Evolutionary conservation across 2,888 invertebrate genomes (phyloP).

Genomic region (Amphipyra berbera): DNA sequence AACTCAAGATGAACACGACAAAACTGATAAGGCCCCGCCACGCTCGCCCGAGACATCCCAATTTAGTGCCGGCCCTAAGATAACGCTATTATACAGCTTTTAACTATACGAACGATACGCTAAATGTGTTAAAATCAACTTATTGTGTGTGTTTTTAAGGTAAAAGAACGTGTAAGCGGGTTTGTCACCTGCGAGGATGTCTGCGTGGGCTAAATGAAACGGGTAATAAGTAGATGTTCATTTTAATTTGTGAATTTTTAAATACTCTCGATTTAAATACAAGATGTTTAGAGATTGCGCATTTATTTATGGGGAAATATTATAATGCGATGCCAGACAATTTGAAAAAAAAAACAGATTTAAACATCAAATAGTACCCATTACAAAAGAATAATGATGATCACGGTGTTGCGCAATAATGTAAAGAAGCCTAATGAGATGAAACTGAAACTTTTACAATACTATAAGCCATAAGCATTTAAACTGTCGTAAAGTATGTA

Average conservation of each 20-base stretch:
- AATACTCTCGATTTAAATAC: no score
- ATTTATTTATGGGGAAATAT: no score
- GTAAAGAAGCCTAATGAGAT: no score
- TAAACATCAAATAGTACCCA: no score
- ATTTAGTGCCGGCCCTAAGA: slow-evolving; percentile 88
- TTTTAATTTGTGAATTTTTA: slow-evolving; percentile 38
- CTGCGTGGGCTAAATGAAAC: slow-evolving; percentile 57
- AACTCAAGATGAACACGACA: slow-evolving; percentile 90
- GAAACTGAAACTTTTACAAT: no score
- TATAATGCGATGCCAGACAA: no score
- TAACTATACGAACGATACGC: slow-evolving; percentile 88
- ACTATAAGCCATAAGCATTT: no score
- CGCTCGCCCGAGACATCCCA: slow-evolving; percentile 87
- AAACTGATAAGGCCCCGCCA: slow-evolving; percentile 86
- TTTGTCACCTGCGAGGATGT: slow-evolving; percentile 64
- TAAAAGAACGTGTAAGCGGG: slow-evolving; percentile 65
- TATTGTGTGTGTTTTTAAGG: slow-evolving; percentile 77
- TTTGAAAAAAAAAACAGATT: no score
- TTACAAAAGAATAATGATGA: no score
- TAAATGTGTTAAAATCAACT: slow-evolving; percentile 87
- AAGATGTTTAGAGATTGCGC: no score
- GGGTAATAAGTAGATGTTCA: slow-evolving; percentile 39
- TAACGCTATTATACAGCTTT: slow-evolving; percentile 90
- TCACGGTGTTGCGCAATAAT: no score
- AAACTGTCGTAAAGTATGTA: no score